phyloP scores from a whole-genome alignment of 2,797 vertebrate genomes.

The Tympanoctomys barrerae region DNA sequence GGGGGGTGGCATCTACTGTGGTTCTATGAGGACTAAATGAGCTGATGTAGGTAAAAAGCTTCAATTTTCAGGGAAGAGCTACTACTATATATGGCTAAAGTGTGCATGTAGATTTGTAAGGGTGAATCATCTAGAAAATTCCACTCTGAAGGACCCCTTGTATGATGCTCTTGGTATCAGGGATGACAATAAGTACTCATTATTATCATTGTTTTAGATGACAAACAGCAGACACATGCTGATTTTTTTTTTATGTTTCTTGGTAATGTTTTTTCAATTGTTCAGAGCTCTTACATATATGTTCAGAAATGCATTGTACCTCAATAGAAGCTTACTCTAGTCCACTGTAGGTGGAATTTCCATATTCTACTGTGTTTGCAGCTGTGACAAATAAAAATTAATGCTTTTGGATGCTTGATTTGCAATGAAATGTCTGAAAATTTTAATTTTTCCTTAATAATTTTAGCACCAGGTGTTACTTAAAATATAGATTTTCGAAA shows the following conservation, averaged over 20 bases:
- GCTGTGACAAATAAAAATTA: constrained; percentile 81
- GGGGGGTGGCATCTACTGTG: not conserved
- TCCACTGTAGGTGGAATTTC: constrained; percentile 65
- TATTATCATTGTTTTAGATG: constrained; percentile 50
- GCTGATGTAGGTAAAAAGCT: not conserved
- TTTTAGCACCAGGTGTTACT: constrained; percentile 65
- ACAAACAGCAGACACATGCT: constrained; percentile 57
- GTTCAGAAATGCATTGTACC: constrained; percentile 75
- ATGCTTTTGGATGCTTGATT: constrained; percentile 81
- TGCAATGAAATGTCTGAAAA: constrained; percentile 71
- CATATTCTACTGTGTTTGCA: constrained; percentile 67
- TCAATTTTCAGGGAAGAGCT: not conserved
- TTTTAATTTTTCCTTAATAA: not conserved
- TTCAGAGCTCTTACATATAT: constrained; percentile 37
- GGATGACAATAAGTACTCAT: not conserved
- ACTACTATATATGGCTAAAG: not conserved
- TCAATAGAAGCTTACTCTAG: constrained; percentile 78
- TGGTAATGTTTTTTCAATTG: constrained; percentile 46
- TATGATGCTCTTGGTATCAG: not conserved
- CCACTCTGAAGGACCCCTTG: not conserved
- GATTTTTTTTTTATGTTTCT: constrained; percentile 67
- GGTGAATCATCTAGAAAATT: not conserved
- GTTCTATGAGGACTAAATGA: not conserved
- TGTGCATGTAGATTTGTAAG: not conserved
- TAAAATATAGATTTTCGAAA: not conserved